Percentiles rank a stretch among this genome's conserved stretches.
Evolutionary conservation across 1,140 invertebrate genomes (phyloP).

Genomic region (Brachionus rotundiformis): DNA sequence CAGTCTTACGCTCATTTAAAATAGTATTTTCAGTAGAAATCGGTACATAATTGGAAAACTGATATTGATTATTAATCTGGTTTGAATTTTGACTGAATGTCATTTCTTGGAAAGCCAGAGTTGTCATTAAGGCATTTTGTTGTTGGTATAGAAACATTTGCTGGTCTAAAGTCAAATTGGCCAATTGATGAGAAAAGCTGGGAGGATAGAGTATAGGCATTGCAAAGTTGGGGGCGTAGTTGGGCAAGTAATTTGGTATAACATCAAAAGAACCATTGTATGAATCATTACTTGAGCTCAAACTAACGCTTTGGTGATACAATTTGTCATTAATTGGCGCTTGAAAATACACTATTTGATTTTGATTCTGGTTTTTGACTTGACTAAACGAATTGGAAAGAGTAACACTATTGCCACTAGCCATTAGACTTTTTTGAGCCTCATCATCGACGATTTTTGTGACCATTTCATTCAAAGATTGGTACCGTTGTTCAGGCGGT

Average conservation of each 20-base stretch:
- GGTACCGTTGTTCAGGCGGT: conserved; percentile 22
- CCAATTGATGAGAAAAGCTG: conserved; percentile 6
- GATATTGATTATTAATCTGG: not conserved
- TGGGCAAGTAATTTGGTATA: not conserved
- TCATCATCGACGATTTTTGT: conserved; percentile 35
- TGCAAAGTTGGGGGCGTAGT: not conserved
- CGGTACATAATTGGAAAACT: not conserved
- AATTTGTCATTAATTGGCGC: not conserved
- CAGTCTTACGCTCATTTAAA: not conserved
- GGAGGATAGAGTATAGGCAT: not conserved
- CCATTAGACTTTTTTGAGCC: conserved; percentile 44
- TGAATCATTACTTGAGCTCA: not conserved
- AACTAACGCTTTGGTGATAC: not conserved
- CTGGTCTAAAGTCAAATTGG: conserved; percentile 3
- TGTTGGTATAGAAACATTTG: not conserved
- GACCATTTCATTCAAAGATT: conserved; percentile 39
- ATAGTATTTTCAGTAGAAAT: not conserved
- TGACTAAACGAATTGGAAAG: not conserved
- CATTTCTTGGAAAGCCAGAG: conserved; percentile 11
- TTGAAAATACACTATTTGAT: not conserved
- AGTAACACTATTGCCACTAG: conserved; percentile 23
- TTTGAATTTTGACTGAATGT: not conserved
- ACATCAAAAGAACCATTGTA: not conserved
- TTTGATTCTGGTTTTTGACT: not conserved
- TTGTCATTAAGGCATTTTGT: not conserved